A percentile compares a stretch with the other conserved stretches of the same genome.
Evolutionary conservation across 2,113 vertebrate species (phyloP).

Genomic region (Alexandromys fortis): DNA sequence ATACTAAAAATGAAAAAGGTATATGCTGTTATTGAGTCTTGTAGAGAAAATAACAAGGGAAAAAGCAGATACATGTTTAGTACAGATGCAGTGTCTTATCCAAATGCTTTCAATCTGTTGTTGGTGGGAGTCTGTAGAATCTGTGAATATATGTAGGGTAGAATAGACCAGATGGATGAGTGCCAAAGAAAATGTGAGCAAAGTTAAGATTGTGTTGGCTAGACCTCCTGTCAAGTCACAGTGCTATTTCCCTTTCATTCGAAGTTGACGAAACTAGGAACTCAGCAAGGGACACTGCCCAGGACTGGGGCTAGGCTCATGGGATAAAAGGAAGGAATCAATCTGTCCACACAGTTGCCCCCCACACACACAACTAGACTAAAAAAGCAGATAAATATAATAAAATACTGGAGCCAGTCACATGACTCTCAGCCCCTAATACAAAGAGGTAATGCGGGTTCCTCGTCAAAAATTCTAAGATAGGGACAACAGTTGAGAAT

Average conservation of each 20-base stretch:
- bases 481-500: background rate
- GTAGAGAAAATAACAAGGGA: background rate
- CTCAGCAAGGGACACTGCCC: background rate
- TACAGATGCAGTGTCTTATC: background rate
- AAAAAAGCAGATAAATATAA: background rate
- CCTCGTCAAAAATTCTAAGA: background rate
- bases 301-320: background rate
- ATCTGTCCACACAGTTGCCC: background rate
- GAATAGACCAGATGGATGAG: background rate
- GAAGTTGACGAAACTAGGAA: background rate
- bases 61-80: background rate
- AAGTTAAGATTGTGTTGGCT: background rate
- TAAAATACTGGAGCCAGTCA: background rate
- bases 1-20: background rate
- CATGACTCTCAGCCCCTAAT: no score
- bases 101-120: background rate
- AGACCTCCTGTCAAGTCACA: background rate
- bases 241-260: background rate
- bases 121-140: background rate
- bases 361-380: background rate
- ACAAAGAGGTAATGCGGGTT: background rate
- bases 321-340: background rate
- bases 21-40: background rate
- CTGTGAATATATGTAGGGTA: background rate
- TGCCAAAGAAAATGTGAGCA: background rate